Evolutionary conservation across 2,113 vertebrate genomes (phyloP), one percentile per base, ranked within the genome.

Genomic region (Xenopus tropicalis): DNA sequence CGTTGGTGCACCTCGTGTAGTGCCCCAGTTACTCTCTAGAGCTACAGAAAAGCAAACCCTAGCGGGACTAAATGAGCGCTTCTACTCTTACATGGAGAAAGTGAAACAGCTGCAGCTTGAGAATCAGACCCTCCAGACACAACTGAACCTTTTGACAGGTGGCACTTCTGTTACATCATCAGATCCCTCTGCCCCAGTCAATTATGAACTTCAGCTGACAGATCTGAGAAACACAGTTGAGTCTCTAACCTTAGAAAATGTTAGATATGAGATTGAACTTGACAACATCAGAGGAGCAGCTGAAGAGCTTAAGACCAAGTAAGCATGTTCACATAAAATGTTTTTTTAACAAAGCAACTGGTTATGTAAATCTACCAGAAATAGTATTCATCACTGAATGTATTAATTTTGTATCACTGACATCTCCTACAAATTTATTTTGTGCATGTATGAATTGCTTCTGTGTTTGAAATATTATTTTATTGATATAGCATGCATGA

Each of bases 221-320:
- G 85, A 87, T 42, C 79, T 85, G 51, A 76, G 82, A 16, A 66
- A 14, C 57, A 85, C 81, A 9, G 61, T 87, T 79, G 81, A 85
- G 71, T 78, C 54, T 23, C 80, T 86, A 61, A 84, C 84, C 6
- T 66, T 85, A 23, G 86, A 87, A 70, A 85, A 82, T 48, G 72
- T 87, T 57, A 84, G 81, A 69, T 43, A 83, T 79, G 85, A 84
- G 78, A 84, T 87, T 12, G 83, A 86, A 64, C 72, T 87, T 14
- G 86, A 87, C 71, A 83, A 86, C 59, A 72, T 87, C 20, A 78
- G 86, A 3, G 86, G 83, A 20, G 74, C 81, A 0, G 84, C 86
- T 48, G 85, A 86, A 52, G 86, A 87, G 54, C 72, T 87, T 11
- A 86, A 85, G 66, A 84, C 86, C 29, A 85, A 87, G 86, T 87